Evolutionary conservation across 2,797 vertebrate genomes (phyloP).

Genomic region (Acrocephalus scirpaceus): DNA sequence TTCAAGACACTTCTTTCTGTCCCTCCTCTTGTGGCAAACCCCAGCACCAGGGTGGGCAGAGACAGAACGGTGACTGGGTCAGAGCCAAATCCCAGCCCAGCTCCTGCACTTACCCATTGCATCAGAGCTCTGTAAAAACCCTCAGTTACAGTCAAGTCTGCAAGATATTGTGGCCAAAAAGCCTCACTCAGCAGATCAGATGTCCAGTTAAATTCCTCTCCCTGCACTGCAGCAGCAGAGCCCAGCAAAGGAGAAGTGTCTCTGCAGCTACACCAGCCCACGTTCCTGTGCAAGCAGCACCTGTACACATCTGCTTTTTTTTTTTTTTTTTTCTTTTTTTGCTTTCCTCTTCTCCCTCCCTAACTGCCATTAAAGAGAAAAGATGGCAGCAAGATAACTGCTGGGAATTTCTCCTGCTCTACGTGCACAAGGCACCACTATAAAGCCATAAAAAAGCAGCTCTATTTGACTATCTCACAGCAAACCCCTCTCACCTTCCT

Average conservation of each 20-base stretch:
- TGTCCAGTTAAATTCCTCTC: background rate
- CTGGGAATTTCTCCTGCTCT: background rate
- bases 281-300: background rate
- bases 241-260: background rate
- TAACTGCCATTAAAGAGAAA: background rate
- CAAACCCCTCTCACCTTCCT: background rate
- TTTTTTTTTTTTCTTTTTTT: too few species aligned
- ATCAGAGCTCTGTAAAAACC: background rate
- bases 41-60: background rate
- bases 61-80: rapidly evolving
- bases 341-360: background rate
- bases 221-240: background rate
- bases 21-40: background rate
- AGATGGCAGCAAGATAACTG: background rate
- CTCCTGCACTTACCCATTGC: background rate
- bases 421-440: background rate
- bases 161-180: background rate
- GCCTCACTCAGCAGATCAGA: background rate
- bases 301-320: background rate
- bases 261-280: background rate
- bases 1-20: background rate
- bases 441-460: background rate
- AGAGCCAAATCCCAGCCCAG: background rate
- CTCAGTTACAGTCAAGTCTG: background rate
- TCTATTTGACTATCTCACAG: constrained; percentile 4